Evolutionary conservation across 2,797 vertebrate species (phyloP).

Genomic region (Acipenser oxyrinchus): DNA sequence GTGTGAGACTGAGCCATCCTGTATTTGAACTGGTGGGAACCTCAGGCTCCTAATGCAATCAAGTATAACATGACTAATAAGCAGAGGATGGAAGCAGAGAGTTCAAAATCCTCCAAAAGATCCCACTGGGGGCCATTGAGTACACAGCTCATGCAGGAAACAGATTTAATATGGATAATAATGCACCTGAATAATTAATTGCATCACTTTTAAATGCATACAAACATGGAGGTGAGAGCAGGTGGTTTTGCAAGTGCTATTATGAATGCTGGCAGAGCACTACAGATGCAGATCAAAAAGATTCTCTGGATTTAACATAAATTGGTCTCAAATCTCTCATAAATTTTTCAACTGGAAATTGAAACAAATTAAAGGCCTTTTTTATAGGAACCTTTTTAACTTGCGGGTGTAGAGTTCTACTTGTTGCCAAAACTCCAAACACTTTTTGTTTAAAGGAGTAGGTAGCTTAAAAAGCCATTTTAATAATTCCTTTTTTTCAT

Average conservation of each 20-base stretch:
- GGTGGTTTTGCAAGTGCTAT: conserved; percentile 35
- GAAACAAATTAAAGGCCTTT: too few species aligned
- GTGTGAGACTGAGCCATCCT: background rate
- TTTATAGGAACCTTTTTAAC: too few species aligned
- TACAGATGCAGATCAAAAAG: background rate
- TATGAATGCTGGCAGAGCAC: conserved; percentile 26
- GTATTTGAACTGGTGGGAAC: conserved; percentile 8
- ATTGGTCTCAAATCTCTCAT: background rate
- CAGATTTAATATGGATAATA: conserved; percentile 64
- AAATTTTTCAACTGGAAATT: too few species aligned
- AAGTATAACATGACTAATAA: conserved; percentile 43
- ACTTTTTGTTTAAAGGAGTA: too few species aligned
- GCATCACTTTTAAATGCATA: conserved; percentile 57
- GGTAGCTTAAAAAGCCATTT: too few species aligned
- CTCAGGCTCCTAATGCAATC: conserved; percentile 31
- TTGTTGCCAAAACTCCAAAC: too few species aligned
- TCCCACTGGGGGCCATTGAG: conserved; percentile 58
- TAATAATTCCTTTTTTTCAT: too few species aligned
- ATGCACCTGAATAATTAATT: conserved; percentile 68
- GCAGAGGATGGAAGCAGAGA: conserved; percentile 21
- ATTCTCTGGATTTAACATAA: too few species aligned
- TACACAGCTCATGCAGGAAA: conserved; percentile 66
- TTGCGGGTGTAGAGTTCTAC: too few species aligned
- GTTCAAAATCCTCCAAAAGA: conserved; percentile 32
- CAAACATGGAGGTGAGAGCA: conserved; percentile 32